Base-by-base conservation (phyloP, 2,797 vertebrate species). In the Babyrousa celebensis region DNA sequence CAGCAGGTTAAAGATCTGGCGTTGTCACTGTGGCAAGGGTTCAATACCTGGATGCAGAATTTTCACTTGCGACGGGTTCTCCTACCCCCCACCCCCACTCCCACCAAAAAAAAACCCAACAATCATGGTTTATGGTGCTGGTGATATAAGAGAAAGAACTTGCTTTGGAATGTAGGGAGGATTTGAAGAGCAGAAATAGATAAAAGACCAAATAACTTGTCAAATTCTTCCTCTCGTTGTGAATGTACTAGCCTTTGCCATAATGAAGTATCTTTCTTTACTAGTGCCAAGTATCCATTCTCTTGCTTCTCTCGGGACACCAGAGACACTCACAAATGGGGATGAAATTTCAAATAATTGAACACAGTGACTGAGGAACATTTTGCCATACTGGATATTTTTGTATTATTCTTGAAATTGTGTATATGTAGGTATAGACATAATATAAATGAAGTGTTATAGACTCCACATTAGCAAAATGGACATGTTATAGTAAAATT, bases 171-270 rank as follows among this genome's bases (percentile, higher is more conserved):
- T 79, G 10, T 75, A 21, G 3, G 72, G 67, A 91, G 67, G 36
- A 85, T 83, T 25, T 67, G 48, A 78, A 78, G 25, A 88, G 62
- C 56, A 79, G 36, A 75, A 89, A 78, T 17, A 75, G 25, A 82
- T 82, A 71, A 94, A 15, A 77, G 68, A 27, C 36, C 86, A 82
- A 96, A 52, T 48, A 60, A 63, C 27, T 91, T 94, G 54, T 71
- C 32, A 94, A 43, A 71, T 82, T 85, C 32, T 92, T 68, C 65
- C 52, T 83, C 58, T 89, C 40, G 21, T 12, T 92, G 56, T 80
- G 56, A 92, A 86, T 67, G n/a, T 52, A 62, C 29, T 70, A 75
- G 40, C 56, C 58, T 94, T 85, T n/a, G 56, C 48, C 29, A 14
- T 29, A 74, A 43, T 18, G 65, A 89, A 60, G 17, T 89, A 70